Conservation (phyloP, 2,113 vertebrate genomes). For the Calonectris borealis region DNA sequence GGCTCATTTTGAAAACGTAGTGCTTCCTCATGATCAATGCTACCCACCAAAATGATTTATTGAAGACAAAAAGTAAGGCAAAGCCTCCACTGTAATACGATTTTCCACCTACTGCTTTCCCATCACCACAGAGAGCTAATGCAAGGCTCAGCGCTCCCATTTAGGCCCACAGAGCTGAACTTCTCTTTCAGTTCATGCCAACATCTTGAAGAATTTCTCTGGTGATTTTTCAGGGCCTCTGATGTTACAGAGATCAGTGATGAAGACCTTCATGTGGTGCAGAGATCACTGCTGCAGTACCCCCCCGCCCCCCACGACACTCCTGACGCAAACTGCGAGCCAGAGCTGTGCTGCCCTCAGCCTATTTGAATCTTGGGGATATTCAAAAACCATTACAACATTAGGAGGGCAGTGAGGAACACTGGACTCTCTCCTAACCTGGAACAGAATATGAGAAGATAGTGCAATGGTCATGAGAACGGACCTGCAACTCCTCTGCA, state of each 20-base stretch:
- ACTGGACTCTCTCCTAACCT: background rate
- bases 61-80: background rate
- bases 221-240: background rate
- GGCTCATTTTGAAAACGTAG: background rate
- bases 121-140: background rate
- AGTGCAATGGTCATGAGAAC: fast-evolving
- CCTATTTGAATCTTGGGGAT: background rate
- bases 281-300: background rate
- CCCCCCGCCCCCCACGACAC: background rate
- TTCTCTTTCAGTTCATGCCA: background rate
- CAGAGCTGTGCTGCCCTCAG: background rate
- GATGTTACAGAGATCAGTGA: background rate
- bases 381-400: background rate
- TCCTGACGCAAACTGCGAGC: background rate
- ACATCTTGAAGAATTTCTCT: background rate
- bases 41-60: background rate
- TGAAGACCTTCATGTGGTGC: background rate
- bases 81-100: background rate
- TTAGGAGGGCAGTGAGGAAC: background rate
- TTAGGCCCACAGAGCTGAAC: background rate
- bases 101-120: background rate
- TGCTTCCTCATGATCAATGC: background rate
- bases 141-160: background rate
- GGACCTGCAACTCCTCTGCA: background rate
- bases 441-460: background rate